These are phyloP conservation scores for Piliocolobus tephrosceles DNA, from an alignment of 2,113 vertebrate species.

Conservation along the genomic window DNA sequence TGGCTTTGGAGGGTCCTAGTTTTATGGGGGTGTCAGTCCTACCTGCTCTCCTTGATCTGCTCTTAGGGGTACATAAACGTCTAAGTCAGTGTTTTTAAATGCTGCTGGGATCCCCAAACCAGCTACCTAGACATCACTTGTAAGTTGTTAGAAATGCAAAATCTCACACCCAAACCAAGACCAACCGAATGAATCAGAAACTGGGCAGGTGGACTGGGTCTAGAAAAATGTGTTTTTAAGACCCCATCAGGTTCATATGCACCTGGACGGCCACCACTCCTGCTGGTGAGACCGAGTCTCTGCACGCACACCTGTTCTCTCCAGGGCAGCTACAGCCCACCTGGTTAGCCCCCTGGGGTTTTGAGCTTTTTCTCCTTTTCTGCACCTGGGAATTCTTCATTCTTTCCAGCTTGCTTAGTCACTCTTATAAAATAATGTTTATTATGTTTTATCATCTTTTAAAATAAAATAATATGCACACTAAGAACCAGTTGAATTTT, in stretches of 20 bases:
- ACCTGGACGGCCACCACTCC: not conserved
- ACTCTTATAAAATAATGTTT: too few relatives aligned
- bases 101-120: not conserved
- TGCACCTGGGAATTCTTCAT: not conserved
- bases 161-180: not conserved
- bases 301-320: not conserved
- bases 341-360: not conserved
- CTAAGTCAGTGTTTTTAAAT: too few relatives aligned
- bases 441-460: not conserved
- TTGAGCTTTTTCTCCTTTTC: not conserved
- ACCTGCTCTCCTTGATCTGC: not conserved
- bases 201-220: not conserved
- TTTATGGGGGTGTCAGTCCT: fast-evolving
- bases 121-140: not conserved
- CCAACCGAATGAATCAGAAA: fast-evolving
- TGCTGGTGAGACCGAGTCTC: too few relatives aligned
- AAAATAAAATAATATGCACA: not conserved
- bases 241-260: too few relatives aligned
- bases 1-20: not conserved
- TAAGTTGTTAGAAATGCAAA: not conserved
- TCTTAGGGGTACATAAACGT: not conserved
- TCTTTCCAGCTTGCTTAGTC: not conserved
- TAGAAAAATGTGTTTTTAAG: too few relatives aligned
- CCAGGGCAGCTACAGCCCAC: fast-evolving
- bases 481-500: not conserved